phyloP scores from a whole-genome alignment of 2,113 vertebrate genomes.

The Sylvietta virens region DNA sequence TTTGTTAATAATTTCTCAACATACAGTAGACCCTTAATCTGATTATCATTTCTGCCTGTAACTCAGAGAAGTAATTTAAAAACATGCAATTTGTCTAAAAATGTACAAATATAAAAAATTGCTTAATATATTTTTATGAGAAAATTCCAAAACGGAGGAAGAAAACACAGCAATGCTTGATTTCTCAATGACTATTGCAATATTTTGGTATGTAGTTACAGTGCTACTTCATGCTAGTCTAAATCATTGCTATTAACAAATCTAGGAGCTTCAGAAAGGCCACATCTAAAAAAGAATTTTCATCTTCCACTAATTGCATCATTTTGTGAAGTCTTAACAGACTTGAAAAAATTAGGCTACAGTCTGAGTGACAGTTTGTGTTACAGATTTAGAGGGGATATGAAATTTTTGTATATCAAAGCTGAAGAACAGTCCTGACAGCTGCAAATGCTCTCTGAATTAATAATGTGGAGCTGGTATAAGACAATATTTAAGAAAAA shows the following conservation, averaged over 20 bases:
- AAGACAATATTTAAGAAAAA: conserved; percentile 32
- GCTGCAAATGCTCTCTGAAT: conserved; percentile 21
- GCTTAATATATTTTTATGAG: neutral
- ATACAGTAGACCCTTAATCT: neutral
- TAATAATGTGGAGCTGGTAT: conserved; percentile 15
- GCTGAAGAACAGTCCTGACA: conserved; percentile 50
- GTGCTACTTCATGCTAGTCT: neutral
- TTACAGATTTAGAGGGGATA: conserved; percentile 47
- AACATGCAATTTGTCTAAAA: neutral
- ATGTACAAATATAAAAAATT: neutral
- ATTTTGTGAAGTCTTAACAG: conserved; percentile 52
- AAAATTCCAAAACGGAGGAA: neutral
- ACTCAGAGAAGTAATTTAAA: neutral
- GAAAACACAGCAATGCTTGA: neutral
- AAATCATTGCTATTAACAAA: conserved; percentile 33
- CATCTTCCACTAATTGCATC: conserved; percentile 40
- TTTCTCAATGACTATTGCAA: neutral
- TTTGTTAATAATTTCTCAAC: neutral
- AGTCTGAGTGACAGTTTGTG: conserved; percentile 57
- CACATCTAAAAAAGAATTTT: conserved; percentile 17
- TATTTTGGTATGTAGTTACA: neutral
- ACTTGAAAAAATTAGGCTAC: conserved; percentile 43
- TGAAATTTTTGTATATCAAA: conserved; percentile 47
- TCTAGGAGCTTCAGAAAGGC: conserved; percentile 22
- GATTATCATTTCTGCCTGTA: neutral